phyloP scores from a whole-genome alignment of 2,797 vertebrate species.

The Enteromius viviparus region DNA sequence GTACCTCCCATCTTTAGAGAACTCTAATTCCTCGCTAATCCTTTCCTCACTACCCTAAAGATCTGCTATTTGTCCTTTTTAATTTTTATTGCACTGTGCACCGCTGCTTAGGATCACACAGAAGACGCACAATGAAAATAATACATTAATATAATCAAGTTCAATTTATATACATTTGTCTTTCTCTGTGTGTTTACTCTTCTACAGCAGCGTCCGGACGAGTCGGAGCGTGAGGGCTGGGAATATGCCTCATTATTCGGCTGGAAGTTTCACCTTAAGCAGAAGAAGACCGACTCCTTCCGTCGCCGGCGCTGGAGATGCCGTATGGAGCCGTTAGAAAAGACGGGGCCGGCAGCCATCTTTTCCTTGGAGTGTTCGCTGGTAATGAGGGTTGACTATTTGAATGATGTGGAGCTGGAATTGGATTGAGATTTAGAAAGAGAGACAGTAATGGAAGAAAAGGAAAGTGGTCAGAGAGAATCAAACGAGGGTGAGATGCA shows the following conservation, averaged over 20 bases:
- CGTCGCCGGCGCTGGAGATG: constrained; percentile 90
- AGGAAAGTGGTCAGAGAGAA: constrained; percentile 20
- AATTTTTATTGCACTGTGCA: neutral
- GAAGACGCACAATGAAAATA: neutral
- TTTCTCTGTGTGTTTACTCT: constrained; percentile 21
- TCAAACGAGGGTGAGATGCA: constrained; percentile 7
- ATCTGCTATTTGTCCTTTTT: neutral
- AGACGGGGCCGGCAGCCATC: constrained; percentile 88
- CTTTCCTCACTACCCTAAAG: neutral
- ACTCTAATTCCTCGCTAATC: constrained; percentile 28
- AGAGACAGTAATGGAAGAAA: constrained; percentile 14
- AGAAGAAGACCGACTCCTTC: constrained; percentile 88
- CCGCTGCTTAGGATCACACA: neutral
- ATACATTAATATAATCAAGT: neutral
- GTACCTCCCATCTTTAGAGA: neutral
- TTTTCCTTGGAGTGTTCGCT: constrained; percentile 93
- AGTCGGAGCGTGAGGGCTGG: constrained; percentile 90
- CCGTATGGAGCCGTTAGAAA: constrained; percentile 94
- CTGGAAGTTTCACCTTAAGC: constrained; percentile 92
- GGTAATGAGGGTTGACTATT: constrained; percentile 73
- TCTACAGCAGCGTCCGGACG: constrained; percentile 84
- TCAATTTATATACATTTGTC: constrained; percentile 7
- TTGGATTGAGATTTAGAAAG: constrained; percentile 3
- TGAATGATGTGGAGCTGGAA: constrained; percentile 39
- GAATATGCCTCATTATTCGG: constrained; percentile 96